Evolutionary conservation across 2,888 invertebrate species (phyloP).

Genomic region (Xiphydria camelus): DNA sequence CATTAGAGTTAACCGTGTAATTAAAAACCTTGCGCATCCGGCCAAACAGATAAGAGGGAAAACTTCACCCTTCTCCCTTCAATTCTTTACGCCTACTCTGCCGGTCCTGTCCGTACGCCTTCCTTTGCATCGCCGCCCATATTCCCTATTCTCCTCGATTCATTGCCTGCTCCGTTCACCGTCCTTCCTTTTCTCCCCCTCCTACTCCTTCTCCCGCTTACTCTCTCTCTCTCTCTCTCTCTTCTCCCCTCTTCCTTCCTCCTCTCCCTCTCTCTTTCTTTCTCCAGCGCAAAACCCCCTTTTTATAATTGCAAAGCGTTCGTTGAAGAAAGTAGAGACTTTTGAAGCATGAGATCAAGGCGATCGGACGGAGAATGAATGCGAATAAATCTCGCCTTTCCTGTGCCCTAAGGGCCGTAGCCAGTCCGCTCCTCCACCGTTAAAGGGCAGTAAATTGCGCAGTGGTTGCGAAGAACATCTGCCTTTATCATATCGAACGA

Average conservation of each 20-base stretch:
- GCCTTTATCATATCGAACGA: neutral
- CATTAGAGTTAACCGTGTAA: slow-evolving; percentile 51
- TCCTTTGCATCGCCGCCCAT: neutral
- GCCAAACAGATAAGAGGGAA: slow-evolving; percentile 50
- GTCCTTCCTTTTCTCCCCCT: neutral
- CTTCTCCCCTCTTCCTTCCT: slow-evolving; percentile 1
- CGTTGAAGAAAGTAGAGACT: slow-evolving; percentile 28
- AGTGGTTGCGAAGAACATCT: neutral
- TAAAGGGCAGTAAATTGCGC: neutral
- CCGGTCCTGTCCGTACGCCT: too few species aligned
- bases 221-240: slow-evolving; percentile 2
- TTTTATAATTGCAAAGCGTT: slow-evolving; percentile 48
- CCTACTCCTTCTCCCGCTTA: slow-evolving; percentile 21
- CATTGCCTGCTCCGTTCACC: neutral
- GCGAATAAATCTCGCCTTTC: slow-evolving; percentile 30
- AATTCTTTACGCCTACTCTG: slow-evolving; percentile 35
- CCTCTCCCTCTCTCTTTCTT: slow-evolving; percentile 13
- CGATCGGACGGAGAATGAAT: slow-evolving; percentile 33
- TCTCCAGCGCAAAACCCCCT: slow-evolving; percentile 20
- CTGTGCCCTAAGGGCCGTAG: neutral
- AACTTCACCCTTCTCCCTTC: slow-evolving; percentile 41
- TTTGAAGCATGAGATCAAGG: slow-evolving; percentile 37
- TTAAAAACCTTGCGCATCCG: slow-evolving; percentile 51
- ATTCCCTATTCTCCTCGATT: neutral
- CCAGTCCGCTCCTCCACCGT: neutral